Evolutionary conservation across 2,888 invertebrate species (phyloP).

Genomic region (Hyppa rectilinea): DNA sequence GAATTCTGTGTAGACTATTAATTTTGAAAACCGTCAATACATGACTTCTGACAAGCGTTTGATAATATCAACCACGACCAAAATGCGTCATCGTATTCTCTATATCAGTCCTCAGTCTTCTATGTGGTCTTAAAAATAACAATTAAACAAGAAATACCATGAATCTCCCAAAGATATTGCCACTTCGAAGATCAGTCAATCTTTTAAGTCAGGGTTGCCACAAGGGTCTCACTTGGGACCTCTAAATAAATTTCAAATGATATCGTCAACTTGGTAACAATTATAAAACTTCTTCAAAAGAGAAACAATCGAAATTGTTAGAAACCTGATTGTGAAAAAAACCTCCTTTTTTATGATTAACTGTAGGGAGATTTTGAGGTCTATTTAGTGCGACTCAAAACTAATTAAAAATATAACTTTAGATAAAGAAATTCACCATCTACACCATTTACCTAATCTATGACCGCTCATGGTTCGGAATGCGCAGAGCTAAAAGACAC

Average conservation of each 20-base stretch:
- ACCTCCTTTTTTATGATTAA: neutral
- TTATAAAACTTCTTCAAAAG: neutral
- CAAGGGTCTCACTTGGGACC: constrained; percentile 40
- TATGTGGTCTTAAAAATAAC: neutral
- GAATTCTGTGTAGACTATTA: neutral
- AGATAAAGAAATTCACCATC: constrained; percentile 8
- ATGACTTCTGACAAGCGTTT: constrained; percentile 26
- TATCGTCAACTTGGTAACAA: neutral
- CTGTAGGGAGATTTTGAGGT: neutral
- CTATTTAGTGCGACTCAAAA: neutral
- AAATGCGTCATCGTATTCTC: neutral
- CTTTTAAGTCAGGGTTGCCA: constrained; percentile 19
- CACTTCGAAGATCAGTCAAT: too few relatives aligned
- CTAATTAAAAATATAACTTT: neutral
- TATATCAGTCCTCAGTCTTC: neutral
- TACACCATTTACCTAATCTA: constrained; percentile 65
- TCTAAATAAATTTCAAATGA: neutral
- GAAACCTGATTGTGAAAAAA: neutral
- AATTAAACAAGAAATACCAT: neutral
- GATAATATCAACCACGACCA: constrained; percentile 1
- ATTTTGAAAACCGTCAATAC: neutral
- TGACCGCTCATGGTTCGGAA: constrained; percentile 80
- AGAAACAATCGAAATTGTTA: neutral
- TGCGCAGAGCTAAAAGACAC: constrained; percentile 85
- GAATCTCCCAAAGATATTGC: too few relatives aligned